These are phyloP conservation scores for Sesia bembeciformis DNA, from an alignment of 2,888 invertebrate species.

Conservation along the genomic window DNA sequence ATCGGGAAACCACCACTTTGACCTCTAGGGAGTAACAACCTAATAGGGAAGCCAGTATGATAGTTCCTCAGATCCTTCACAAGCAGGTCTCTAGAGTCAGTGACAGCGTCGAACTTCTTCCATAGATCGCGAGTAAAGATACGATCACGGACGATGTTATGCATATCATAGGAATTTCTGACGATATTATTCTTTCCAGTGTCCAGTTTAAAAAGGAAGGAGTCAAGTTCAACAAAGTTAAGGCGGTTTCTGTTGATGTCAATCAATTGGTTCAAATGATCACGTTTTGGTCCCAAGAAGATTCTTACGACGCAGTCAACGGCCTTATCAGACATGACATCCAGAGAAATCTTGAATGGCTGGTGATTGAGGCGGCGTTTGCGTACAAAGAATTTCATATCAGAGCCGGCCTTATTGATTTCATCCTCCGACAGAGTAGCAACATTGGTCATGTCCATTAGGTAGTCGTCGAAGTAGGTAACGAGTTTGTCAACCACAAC, in stretches of 20 bases:
- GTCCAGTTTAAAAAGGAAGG: conserved; percentile 74
- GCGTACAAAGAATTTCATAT: conserved; percentile 69
- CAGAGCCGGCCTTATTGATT: conserved; percentile 56
- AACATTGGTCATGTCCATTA: conserved; percentile 78
- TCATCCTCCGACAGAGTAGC: conserved; percentile 62
- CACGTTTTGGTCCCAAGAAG: conserved; percentile 81
- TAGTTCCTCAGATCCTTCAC: conserved; percentile 51
- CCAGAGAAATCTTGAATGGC: conserved; percentile 74
- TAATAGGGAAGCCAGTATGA: conserved; percentile 80
- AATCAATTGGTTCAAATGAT: conserved; percentile 69
- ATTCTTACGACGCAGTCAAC: conserved; percentile 77
- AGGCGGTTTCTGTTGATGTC: conserved; percentile 74
- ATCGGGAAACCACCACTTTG: conserved; percentile 77
- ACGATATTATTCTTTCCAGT: conserved; percentile 79
- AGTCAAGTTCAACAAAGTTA: conserved; percentile 78
- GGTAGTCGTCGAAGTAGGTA: conserved; percentile 81
- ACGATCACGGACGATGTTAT: conserved; percentile 78
- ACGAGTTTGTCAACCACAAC: conserved; percentile 77
- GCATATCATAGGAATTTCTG: conserved; percentile 78
- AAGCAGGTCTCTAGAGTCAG: conserved; percentile 41
- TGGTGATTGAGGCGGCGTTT: conserved; percentile 79
- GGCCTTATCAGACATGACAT: conserved; percentile 71
- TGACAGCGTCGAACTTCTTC: conserved; percentile 76
- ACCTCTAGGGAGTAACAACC: conserved; percentile 82
- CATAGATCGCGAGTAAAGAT: conserved; percentile 77